Evolutionary conservation across 2,113 vertebrate species (phyloP), one percentile per base, ranked within the genome.

Genomic region (Corapipo altera): DNA sequence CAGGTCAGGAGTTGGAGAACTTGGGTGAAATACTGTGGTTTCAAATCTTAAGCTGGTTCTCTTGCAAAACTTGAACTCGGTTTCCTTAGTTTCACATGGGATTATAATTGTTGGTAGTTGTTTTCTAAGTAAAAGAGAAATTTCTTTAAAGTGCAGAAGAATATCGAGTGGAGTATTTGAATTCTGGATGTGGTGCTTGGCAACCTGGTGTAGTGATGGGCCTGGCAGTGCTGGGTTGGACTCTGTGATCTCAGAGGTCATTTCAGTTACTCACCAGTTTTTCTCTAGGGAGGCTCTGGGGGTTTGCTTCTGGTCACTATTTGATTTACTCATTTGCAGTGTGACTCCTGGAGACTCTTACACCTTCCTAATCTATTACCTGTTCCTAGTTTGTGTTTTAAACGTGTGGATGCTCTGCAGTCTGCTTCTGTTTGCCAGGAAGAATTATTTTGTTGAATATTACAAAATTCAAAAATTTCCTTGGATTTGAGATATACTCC

Each of bases 211-310:
- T 41, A 46, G n/a, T 46, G 46, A 22, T 41, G 78, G 61, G 16
- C 51, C 27, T 81, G 77, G 37, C 44, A 44, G 27, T 59, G 76
- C 37, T 51, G 69, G 37, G 23, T 39, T 41, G 61, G 4, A 39
- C n/a, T 75, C 1, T 0, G 6, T 32, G 27, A 24, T 59, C n/a
- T 14, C 46, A 24, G 15, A 37, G 18, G 27, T 39, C 0, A 0
- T 46, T 81, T 74, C 39, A 70, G 35, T 35, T 82, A 41, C 2
- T 55, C 3, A 3, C 5, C 7, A 14, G 6, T n/a, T 65, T 39
- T 54, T 89, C 58, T 65, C 26, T 41, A 33, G 26, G 37, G 9
- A 54, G 43, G 15, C 20, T 64, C 24, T 69, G 32, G 22, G 15
- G 69, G 39, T 75, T 85, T 48, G 26, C 32, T 35, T 48, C 10